Evolutionary conservation across 2,888 invertebrate species (phyloP).

Genomic region (Phoenoteleia sp.): DNA sequence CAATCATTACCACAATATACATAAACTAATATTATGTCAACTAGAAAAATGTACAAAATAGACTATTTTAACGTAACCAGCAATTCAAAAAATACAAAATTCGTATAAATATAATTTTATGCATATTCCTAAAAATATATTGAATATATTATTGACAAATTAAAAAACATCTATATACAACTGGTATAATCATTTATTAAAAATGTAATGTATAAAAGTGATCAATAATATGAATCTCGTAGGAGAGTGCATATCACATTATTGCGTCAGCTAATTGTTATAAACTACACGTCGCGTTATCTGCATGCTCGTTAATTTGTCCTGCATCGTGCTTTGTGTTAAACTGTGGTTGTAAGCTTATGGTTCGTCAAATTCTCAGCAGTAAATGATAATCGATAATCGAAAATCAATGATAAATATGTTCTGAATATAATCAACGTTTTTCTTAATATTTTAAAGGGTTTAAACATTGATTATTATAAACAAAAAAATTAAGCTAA

Average conservation of each 20-base stretch:
- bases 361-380: constrained; percentile 58
- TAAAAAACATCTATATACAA: background rate
- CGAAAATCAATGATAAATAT: constrained; percentile 55
- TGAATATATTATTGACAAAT: too few species aligned
- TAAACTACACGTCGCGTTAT: constrained; percentile 76
- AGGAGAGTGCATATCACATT: constrained; percentile 68
- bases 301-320: constrained; percentile 68
- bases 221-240: constrained; percentile 34
- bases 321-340: constrained; percentile 56
- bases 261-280: constrained; percentile 78
- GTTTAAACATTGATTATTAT: too few species aligned
- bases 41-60: too few species aligned
- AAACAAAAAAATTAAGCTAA: too few species aligned
- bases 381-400: constrained; percentile 60
- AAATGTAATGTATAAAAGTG: constrained; percentile 7
- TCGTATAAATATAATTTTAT: too few species aligned
- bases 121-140: too few species aligned
- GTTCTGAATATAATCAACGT: constrained; percentile 45
- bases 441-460: too few species aligned
- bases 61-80: too few species aligned
- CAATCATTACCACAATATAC: too few species aligned
- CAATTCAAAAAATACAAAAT: too few species aligned
- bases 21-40: too few species aligned
- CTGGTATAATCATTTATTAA: background rate
- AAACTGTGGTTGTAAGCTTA: constrained; percentile 62